phyloP scores from a whole-genome alignment of 2,797 vertebrate species.

The Alcedo atthis region DNA sequence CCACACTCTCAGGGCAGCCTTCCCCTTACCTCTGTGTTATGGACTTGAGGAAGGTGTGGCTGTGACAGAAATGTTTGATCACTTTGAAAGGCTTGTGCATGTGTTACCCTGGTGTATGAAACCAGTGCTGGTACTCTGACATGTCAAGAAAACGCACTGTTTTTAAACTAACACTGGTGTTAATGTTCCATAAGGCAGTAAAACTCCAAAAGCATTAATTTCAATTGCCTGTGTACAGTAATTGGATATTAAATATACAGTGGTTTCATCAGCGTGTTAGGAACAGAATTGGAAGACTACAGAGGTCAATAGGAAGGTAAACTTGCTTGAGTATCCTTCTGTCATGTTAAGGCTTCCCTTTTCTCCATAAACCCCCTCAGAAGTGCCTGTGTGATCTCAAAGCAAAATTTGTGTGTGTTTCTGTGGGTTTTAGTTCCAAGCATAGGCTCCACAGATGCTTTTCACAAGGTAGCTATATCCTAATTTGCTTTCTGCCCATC shows the following conservation, averaged over 20 bases:
- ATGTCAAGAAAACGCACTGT: background rate
- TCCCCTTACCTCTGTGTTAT: fast-evolving
- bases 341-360: background rate
- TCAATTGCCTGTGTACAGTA: background rate
- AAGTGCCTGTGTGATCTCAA: background rate
- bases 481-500: background rate
- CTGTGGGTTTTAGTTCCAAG: background rate
- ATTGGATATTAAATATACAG: background rate
- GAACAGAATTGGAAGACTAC: background rate
- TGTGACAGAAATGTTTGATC: background rate
- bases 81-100: fast-evolving
- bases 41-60: background rate
- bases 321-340: background rate
- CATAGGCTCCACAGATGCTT: background rate
- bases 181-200: background rate
- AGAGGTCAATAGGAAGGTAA: background rate
- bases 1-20: fast-evolving
- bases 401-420: background rate
- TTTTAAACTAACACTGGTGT: background rate
- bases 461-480: background rate
- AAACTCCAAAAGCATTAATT: background rate
- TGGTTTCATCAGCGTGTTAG: background rate
- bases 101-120: background rate
- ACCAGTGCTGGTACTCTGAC: background rate
- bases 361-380: background rate